phyloP scores from a whole-genome alignment of 2,113 vertebrate genomes.

The Nestor notabilis region DNA sequence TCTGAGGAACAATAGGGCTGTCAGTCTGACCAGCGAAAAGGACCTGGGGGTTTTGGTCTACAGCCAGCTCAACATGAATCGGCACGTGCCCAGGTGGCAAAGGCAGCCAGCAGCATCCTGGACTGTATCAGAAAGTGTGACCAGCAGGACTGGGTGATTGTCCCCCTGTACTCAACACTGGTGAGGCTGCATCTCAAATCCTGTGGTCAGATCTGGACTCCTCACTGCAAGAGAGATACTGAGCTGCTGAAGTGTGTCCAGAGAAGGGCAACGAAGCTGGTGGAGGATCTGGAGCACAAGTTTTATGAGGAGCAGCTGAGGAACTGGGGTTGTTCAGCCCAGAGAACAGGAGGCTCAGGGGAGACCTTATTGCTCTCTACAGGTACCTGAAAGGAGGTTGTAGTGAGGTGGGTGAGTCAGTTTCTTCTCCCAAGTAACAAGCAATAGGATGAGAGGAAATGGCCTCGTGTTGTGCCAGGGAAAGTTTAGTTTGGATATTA shows the following conservation, averaged over 20 bases:
- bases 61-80: neutral
- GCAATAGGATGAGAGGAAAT: neutral
- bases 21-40: neutral
- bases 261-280: neutral
- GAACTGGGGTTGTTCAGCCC: neutral
- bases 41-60: neutral
- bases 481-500: neutral
- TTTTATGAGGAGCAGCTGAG: neutral
- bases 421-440: neutral
- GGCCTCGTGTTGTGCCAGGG: neutral
- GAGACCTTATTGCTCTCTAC: neutral
- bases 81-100: neutral
- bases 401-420: neutral
- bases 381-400: neutral
- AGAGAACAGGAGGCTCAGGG: neutral
- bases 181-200: neutral
- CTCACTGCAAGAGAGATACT: neutral
- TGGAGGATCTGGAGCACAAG: neutral
- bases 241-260: neutral
- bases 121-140: neutral
- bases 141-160: neutral
- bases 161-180: neutral
- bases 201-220: neutral
- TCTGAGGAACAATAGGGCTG: neutral
- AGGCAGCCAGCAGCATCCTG: neutral